Evolutionary conservation across 1,140 invertebrate species (phyloP), one percentile per base, ranked within the genome.

Genomic region (Rhizoglyphus robini): DNA sequence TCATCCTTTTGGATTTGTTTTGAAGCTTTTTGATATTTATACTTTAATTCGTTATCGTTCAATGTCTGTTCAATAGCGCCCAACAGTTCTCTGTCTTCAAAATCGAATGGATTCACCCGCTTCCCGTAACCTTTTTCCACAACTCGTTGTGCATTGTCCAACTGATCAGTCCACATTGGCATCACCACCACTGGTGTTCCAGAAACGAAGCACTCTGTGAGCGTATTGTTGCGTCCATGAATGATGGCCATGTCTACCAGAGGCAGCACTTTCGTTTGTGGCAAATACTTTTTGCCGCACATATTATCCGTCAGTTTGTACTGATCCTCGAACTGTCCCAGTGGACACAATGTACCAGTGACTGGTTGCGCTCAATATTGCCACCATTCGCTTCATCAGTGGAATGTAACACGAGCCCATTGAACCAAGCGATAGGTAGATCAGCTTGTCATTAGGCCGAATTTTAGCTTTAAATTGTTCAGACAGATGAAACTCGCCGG

Each of bases 221-320:
- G 67, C 67, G 60, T 67, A 65, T 65, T 65, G 29, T 65, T 65
- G 5, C 74, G 73, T 47, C 73, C 73, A 48, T 75, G 74, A n/a
- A n/a, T n/a, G n/a, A n/a, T n/a, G n/a, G n/a, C n/a, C n/a, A n/a
- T n/a, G n/a, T n/a, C n/a, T n/a, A 58, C 47, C 15, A 34, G 8
- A 8, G 47, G 67, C 5, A 68, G 13, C 32, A 67, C 31, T 30
- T 20, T 32, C 20, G 27, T 2, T 54, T 68, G 66, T 20, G 46
- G 46, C 15, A 67, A 29, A 30, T 51, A 59, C 20, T 5, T 3
- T 29, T 32, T 64, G 31, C 66, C 66, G 20, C 30, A 67, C 41
- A 67, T 57, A 38, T 67, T 67, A 0, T 57, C 41, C 8, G 64
- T 1, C 31, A 65, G 2, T 63, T 60, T 20, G 31, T 63, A 63